These are phyloP conservation scores for Rhagium mordax DNA, from an alignment of 2,888 invertebrate genomes.

Conservation along the genomic window DNA sequence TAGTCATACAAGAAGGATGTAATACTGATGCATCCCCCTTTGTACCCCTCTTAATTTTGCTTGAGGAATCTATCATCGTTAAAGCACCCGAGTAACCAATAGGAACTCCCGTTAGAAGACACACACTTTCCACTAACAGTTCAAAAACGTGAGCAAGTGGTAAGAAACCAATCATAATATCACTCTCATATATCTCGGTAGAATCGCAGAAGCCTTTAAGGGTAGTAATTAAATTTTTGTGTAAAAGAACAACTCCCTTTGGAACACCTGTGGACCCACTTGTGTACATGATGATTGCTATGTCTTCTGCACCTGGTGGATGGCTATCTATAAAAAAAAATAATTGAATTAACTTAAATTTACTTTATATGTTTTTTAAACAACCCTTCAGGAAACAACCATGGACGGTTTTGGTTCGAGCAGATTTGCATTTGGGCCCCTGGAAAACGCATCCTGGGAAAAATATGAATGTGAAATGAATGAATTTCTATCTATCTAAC, in stretches of 20 bases:
- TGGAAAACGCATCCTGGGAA: background rate
- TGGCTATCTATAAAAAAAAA: constrained; percentile 34
- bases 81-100: constrained; percentile 98
- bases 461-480: background rate
- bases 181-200: constrained; percentile 80
- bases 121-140: constrained; percentile 90
- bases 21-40: constrained; percentile 95
- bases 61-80: constrained; percentile 93
- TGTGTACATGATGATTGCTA: constrained; percentile 99
- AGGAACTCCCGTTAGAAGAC: constrained; percentile 87
- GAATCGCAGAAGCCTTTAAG: constrained; percentile 87
- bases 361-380: background rate
- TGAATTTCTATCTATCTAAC: too few species aligned
- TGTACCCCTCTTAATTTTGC: constrained; percentile 96
- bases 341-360: background rate
- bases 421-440: background rate
- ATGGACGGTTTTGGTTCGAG: background rate
- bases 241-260: constrained; percentile 89
- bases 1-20: constrained; percentile 94
- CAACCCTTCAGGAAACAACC: background rate
- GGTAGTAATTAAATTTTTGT: constrained; percentile 86
- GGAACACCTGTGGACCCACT: constrained; percentile 97
- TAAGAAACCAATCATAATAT: constrained; percentile 94
- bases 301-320: constrained; percentile 81
- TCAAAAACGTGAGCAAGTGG: constrained; percentile 98